These are phyloP conservation scores for Drosophila auraria DNA, from an alignment of 1,140 invertebrate genomes.

Conservation along the genomic window DNA sequence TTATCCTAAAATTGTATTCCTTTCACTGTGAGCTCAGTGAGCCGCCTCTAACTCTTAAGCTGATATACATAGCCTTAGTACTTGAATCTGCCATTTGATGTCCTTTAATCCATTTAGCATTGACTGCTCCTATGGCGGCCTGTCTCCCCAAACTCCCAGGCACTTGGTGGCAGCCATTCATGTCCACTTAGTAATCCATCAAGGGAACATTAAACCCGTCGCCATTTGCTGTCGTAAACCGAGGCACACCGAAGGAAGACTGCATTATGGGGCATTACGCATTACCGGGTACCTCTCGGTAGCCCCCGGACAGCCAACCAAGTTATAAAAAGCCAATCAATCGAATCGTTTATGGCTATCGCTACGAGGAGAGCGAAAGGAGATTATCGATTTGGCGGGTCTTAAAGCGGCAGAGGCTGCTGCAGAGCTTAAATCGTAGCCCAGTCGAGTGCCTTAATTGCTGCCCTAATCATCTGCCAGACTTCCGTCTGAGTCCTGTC, in stretches of 20 bases:
- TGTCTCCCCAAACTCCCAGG: not conserved
- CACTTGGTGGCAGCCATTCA: conserved; percentile 40
- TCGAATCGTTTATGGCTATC: conserved; percentile 55
- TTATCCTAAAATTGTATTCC: not conserved
- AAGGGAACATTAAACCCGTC: conserved; percentile 47
- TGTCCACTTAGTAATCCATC: conserved; percentile 73
- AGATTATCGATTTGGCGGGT: conserved; percentile 48
- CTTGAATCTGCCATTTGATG: not conserved
- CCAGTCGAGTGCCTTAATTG: conserved; percentile 69
- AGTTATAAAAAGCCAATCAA: conserved; percentile 70
- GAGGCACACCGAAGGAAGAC: conserved; percentile 40
- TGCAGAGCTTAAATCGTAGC: conserved; percentile 21
- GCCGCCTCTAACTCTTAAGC: no score
- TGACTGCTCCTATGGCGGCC: not conserved
- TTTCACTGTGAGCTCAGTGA: not conserved
- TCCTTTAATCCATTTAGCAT: conserved; percentile 19
- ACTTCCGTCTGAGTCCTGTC: conserved; percentile 30
- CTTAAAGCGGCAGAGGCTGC: conserved; percentile 38
- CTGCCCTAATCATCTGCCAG: conserved; percentile 74
- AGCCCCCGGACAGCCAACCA: conserved; percentile 31
- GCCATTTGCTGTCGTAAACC: conserved; percentile 45
- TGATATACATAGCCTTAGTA: no score
- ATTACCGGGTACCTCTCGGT: conserved; percentile 43
- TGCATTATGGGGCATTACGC: conserved; percentile 65
- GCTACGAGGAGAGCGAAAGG: not conserved